Percentiles rank a stretch among this genome's conserved stretches.
Conservation (phyloP, 1,140 invertebrate species). For the Drosophila sechellia region DNA sequence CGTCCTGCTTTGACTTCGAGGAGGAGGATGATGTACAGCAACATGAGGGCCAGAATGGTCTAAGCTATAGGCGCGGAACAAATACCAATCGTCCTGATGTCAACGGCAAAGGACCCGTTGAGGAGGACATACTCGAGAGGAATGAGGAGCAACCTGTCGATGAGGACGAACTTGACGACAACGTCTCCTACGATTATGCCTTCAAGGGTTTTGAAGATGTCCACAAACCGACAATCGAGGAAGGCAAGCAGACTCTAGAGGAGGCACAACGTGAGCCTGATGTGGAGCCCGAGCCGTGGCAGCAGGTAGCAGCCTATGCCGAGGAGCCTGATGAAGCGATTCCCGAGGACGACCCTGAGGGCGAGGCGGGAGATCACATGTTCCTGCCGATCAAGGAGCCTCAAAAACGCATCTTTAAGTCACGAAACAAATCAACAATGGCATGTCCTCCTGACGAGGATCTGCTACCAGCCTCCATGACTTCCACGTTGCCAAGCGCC, state of each 20-base stretch:
- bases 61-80: slow-evolving; percentile 37
- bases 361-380: slow-evolving; percentile 10
- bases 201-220: slow-evolving; percentile 47
- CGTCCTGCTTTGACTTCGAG: slow-evolving; percentile 67
- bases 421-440: slow-evolving; percentile 54
- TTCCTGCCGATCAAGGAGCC: slow-evolving; percentile 75
- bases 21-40: slow-evolving; percentile 59
- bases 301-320: not conserved
- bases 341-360: not conserved
- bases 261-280: not conserved
- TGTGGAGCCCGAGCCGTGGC: not conserved
- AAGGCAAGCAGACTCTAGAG: not conserved
- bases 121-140: not conserved
- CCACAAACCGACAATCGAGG: not conserved
- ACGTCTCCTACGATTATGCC: not conserved
- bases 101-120: not conserved
- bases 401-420: slow-evolving; percentile 82
- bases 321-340: not conserved
- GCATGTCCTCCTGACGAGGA: slow-evolving; percentile 7
- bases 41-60: slow-evolving; percentile 28
- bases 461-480: not conserved
- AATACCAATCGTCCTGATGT: slow-evolving; percentile 20
- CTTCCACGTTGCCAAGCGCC: not conserved
- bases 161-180: not conserved
- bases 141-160: not conserved